phyloP scores from a whole-genome alignment of 1,140 invertebrate genomes.

The Mercenaria mercenaria region DNA sequence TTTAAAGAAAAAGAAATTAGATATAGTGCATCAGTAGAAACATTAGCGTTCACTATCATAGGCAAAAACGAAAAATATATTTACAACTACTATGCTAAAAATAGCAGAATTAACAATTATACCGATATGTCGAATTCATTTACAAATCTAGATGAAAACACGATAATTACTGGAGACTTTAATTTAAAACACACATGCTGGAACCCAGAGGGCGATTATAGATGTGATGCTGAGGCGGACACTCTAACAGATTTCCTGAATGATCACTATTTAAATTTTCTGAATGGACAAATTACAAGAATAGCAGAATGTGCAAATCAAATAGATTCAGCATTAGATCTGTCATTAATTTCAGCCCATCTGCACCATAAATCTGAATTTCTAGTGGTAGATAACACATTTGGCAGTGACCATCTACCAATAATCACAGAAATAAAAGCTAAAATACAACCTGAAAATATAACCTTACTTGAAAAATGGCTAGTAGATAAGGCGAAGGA shows the following conservation, averaged over 20 bases:
- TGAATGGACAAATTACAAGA: slow-evolving; percentile 18
- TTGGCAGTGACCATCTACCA: neutral
- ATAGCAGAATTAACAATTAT: too few species aligned
- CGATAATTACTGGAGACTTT: slow-evolving; percentile 2
- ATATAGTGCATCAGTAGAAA: too few species aligned
- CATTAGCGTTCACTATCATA: too few species aligned
- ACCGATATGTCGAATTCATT: too few species aligned
- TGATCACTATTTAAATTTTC: neutral
- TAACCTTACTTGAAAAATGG: neutral
- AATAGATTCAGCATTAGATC: neutral
- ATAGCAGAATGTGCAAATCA: neutral
- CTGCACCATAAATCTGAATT: neutral
- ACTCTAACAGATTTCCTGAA: neutral
- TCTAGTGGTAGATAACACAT: neutral
- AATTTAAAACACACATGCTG: slow-evolving; percentile 25
- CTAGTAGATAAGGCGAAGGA: neutral
- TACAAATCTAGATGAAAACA: too few species aligned
- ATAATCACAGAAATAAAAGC: neutral
- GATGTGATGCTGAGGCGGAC: slow-evolving; percentile 2
- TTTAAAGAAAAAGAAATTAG: too few species aligned
- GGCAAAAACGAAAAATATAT: neutral
- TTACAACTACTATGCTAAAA: neutral
- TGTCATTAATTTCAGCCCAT: slow-evolving; percentile 7
- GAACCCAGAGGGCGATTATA: neutral
- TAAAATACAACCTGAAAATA: neutral